Base-by-base conservation (phyloP, 2,797 vertebrate species). In the Platalea minor region DNA sequence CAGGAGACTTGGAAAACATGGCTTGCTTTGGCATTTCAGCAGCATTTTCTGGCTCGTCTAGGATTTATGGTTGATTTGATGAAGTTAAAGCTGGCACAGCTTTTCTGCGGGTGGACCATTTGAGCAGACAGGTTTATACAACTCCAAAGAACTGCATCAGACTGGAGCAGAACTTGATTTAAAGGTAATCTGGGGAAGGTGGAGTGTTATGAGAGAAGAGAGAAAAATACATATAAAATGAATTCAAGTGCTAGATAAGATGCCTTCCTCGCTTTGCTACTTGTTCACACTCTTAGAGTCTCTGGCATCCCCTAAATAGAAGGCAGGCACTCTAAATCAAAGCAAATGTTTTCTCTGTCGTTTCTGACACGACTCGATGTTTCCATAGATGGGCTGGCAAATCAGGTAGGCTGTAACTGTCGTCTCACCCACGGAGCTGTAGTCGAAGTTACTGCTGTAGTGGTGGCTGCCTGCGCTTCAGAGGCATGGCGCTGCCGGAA, bases 81-180 rank as follows among this genome's bases (percentile, higher is more conserved):
- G 87, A 93, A 93, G 86, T 85, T 80, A 70, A 93, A 91, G 73
- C 93, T 96, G 97, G 93, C 94, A 78, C 51, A 61, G 91, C 56
- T 93, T 92, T 85, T 90, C 70, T 69, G 76, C 16, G 17, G 78
- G 80, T 96, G 53, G 87, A 96, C 85, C 93, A 80, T 93, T 93
- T 95, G 80, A 83, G 68, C 64, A 93, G 96, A 93, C 83, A 96
- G 93, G 88, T 95, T 97, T 96, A 88, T 85, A 88, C 73, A 93
- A 23, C 85, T 96, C 72, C 13, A 25, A 96, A 94, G 70, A 94
- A 88, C 89, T 93, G 41, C 77, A 85, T 76, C 85, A 89, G 92
- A 95, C 85, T 76, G 73, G 56, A 69, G 53, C 84, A 94, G 60
- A 73, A 31, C 56, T 91, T 96, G 94, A 95, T 91, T 96, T 96